Evolutionary conservation across 2,113 vertebrate genomes (phyloP).

Genomic region (Petaurus breviceps): DNA sequence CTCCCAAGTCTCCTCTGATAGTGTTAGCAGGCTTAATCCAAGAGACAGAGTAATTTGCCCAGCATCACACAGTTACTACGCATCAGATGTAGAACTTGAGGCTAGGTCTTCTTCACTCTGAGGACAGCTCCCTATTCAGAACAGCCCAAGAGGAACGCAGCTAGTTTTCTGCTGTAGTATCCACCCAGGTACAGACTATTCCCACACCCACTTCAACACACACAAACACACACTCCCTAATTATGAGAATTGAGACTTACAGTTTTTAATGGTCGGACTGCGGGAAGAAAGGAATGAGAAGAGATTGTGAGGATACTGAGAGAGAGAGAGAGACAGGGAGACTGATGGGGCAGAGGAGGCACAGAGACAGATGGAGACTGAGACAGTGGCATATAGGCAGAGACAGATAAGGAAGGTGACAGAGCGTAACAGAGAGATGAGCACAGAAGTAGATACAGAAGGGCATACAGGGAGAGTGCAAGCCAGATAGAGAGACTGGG

Average conservation of each 20-base stretch:
- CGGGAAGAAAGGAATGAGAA: slow-evolving; percentile 26
- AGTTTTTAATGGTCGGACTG: slow-evolving; percentile 79
- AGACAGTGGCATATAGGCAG: neutral
- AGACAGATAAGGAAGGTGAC: neutral
- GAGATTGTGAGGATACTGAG: neutral
- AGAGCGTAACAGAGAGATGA: neutral
- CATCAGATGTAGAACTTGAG: neutral
- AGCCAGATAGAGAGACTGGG: neutral
- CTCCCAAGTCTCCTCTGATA: neutral
- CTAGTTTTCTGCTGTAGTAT: neutral
- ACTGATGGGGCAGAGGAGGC: neutral
- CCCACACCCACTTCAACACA: neutral
- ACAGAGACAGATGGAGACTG: neutral
- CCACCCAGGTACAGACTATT: neutral
- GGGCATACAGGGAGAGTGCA: neutral
- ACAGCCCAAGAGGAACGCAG: neutral
- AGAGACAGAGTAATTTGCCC: neutral
- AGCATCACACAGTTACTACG: neutral
- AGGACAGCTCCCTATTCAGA: neutral
- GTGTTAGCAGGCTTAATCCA: neutral
- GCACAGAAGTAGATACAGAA: too few relatives aligned
- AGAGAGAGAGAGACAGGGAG: neutral
- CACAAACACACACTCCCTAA: slow-evolving; percentile 44
- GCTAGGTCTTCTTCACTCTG: neutral
- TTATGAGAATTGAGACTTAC: slow-evolving; percentile 77